phyloP scores from a whole-genome alignment of 2,888 invertebrate species.

The Tinea pellionella region DNA sequence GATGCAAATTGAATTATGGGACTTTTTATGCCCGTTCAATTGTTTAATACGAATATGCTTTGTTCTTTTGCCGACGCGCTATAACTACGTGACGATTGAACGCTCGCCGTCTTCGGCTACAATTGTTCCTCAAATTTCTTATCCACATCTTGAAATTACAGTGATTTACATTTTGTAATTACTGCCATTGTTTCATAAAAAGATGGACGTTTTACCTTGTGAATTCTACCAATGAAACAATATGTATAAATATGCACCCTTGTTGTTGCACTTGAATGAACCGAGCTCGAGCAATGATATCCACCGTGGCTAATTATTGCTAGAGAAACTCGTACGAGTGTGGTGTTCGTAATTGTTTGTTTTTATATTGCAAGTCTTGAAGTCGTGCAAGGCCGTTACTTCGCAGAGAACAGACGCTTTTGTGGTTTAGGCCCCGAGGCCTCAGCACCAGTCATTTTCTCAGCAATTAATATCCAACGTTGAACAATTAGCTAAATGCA shows the following conservation, averaged over 20 bases:
- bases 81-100: conserved; percentile 58
- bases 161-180: conserved; percentile 64
- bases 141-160: conserved; percentile 57
- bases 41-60: conserved; percentile 51
- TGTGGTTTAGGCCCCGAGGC: conserved; percentile 52
- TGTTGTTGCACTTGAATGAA: not conserved
- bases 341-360: conserved; percentile 38
- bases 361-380: conserved; percentile 32
- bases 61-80: conserved; percentile 47
- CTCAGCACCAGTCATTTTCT: conserved; percentile 49
- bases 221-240: not conserved
- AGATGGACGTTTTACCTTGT: conserved; percentile 1
- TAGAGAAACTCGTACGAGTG: not conserved
- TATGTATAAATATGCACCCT: conserved; percentile 3
- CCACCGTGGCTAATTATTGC: conserved; percentile 16
- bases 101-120: conserved; percentile 33
- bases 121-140: conserved; percentile 25
- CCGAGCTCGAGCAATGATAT: conserved; percentile 31
- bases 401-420: conserved; percentile 20
- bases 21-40: conserved; percentile 62
- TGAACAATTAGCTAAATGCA: conserved; percentile 53
- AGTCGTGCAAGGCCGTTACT: conserved; percentile 25
- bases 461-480: conserved; percentile 58
- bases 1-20: conserved; percentile 70
- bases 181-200: conserved; percentile 53